Percentiles rank a stretch among this genome's conserved stretches.
Evolutionary conservation across 2,888 invertebrate genomes (phyloP).

Genomic region (Andricus quercusramuli): DNA sequence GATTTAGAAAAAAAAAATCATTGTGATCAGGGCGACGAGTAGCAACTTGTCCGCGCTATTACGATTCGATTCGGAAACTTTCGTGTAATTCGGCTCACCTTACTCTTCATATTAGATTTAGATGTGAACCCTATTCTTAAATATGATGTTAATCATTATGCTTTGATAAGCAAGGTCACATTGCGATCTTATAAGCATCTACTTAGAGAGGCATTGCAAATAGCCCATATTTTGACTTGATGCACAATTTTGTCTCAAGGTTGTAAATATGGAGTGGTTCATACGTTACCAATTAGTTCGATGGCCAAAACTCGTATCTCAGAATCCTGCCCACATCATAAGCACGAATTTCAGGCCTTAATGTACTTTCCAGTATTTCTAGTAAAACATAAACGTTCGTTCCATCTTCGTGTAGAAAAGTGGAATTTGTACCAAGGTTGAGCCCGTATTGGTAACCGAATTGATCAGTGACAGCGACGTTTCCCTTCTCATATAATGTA

Average conservation of each 20-base stretch:
- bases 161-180: background rate
- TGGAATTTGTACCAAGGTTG: conserved; percentile 47
- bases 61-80: no score
- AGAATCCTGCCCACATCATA: conserved; percentile 42
- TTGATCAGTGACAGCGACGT: conserved; percentile 6
- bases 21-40: no score
- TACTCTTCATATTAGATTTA: no score
- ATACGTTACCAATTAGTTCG: conserved; percentile 43
- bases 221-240: conserved; percentile 47
- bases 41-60: no score
- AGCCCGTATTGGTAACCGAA: conserved; percentile 47
- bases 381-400: conserved; percentile 44
- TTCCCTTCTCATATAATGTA: conserved; percentile 47
- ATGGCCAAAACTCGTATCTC: conserved; percentile 46
- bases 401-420: conserved; percentile 28
- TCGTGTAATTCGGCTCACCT: no score
- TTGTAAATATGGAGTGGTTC: conserved; percentile 52
- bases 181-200: no score
- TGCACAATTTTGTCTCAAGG: conserved; percentile 43
- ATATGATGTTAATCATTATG: no score
- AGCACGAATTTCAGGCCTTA: conserved; percentile 43
- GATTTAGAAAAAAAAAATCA: no score
- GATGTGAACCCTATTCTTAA: no score
- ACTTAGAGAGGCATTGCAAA: no score
- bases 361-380: conserved; percentile 47